Evolutionary conservation across 64 coral and sea anemone species (phyloP).

Genomic region (Porites lutea): DNA sequence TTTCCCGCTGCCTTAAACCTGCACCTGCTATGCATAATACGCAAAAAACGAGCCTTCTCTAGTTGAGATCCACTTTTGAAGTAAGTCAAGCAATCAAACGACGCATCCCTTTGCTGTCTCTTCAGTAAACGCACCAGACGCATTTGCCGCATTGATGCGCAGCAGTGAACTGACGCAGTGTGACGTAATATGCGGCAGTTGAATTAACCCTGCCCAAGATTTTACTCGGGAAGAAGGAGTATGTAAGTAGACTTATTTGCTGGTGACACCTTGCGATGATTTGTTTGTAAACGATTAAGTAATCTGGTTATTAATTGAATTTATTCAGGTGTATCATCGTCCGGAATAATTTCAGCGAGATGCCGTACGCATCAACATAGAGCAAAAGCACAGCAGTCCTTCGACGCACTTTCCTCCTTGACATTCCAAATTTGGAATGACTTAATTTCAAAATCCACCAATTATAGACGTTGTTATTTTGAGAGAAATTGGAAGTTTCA

Average conservation of each 20-base stretch:
- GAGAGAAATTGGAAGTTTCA: not conserved
- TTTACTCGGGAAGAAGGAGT: too few relatives aligned
- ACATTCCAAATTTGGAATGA: slow-evolving; percentile 14
- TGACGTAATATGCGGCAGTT: slow-evolving; percentile 5
- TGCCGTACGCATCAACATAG: too few relatives aligned
- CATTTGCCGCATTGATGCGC: not conserved
- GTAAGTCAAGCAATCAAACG: not conserved
- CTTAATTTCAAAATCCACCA: not conserved
- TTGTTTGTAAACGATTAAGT: too few relatives aligned
- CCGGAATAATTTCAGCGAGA: too few relatives aligned
- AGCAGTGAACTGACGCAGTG: not conserved
- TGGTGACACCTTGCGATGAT: too few relatives aligned
- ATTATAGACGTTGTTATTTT: not conserved
- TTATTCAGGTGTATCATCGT: too few relatives aligned
- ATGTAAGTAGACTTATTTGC: too few relatives aligned
- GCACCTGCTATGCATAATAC: too few relatives aligned
- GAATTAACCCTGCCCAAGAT: not conserved
- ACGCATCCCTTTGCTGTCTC: not conserved
- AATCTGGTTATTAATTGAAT: too few relatives aligned
- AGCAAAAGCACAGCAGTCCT: too few relatives aligned
- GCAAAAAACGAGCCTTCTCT: not conserved
- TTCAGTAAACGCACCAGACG: not conserved
- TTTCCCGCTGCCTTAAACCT: too few relatives aligned
- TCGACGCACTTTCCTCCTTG: not conserved
- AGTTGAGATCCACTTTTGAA: not conserved